Percentiles rank a stretch among this genome's conserved stretches.
Conservation (phyloP, 2,113 vertebrate species). For the Marmota monax region DNA sequence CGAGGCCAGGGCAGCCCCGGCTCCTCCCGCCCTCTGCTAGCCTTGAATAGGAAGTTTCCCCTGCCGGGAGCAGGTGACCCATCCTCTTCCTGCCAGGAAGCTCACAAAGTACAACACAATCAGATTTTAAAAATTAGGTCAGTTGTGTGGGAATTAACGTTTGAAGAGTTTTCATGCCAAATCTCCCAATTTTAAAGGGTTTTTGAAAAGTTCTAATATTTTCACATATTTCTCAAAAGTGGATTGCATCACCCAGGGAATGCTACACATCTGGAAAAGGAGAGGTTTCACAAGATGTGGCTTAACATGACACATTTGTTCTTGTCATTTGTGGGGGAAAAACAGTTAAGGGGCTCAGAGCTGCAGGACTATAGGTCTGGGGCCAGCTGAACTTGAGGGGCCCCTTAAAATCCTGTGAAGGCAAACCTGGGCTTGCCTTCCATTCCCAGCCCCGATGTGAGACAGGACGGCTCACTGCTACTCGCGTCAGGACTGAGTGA, state of each 20-base stretch:
- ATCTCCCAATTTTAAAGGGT: not conserved
- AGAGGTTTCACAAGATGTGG: slow-evolving; percentile 17
- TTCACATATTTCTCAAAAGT: slow-evolving; percentile 25
- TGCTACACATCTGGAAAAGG: not conserved
- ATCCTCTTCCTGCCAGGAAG: not conserved
- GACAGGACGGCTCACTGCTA: not conserved
- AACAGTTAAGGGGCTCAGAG: not conserved
- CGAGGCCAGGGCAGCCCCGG: not conserved
- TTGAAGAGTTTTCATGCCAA: slow-evolving; percentile 8
- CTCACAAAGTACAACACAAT: not conserved
- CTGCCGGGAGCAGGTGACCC: slow-evolving; percentile 61
- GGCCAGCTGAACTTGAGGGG: not conserved
- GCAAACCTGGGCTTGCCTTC: not conserved
- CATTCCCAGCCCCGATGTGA: too few relatives aligned
- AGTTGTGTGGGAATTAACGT: not conserved
- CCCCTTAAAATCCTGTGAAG: too few relatives aligned
- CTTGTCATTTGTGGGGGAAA: not conserved
- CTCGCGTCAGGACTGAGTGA: fast-evolving
- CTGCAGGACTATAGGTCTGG: not conserved
- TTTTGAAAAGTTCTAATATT: slow-evolving; percentile 38
- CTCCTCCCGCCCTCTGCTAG: not conserved
- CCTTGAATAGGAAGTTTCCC: not conserved
- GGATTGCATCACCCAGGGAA: not conserved
- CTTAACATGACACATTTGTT: not conserved
- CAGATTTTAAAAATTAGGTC: not conserved